These are phyloP conservation scores for Theretra japonica DNA, from an alignment of 2,888 invertebrate species.

Conservation along the genomic window DNA sequence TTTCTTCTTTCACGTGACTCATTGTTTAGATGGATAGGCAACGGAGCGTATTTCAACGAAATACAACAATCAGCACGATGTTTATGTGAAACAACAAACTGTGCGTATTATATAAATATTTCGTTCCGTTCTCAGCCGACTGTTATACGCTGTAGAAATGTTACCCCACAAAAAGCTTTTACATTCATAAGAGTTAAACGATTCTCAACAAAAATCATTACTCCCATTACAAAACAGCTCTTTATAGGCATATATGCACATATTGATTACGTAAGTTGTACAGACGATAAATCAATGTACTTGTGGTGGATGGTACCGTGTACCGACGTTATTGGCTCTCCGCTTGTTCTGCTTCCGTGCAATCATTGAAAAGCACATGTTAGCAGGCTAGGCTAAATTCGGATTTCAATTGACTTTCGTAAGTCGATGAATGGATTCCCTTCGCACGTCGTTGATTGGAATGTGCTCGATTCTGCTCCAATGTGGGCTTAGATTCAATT, in stretches of 20 bases:
- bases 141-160: not conserved
- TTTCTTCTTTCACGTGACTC: slow-evolving; percentile 44
- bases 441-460: slow-evolving; percentile 48
- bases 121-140: slow-evolving; percentile 30
- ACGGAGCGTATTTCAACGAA: slow-evolving; percentile 56
- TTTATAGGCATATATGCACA: not conserved
- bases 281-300: slow-evolving; percentile 16
- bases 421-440: slow-evolving; percentile 70
- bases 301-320: not conserved
- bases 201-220: not conserved
- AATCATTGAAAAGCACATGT: slow-evolving; percentile 40
- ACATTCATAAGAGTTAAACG: not conserved
- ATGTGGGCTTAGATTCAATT: not conserved
- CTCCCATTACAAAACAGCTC: not conserved
- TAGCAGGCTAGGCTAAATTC: slow-evolving; percentile 71
- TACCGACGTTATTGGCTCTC: not conserved
- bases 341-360: slow-evolving; percentile 20
- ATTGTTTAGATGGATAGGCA: slow-evolving; percentile 54
- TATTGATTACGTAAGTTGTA: slow-evolving; percentile 15
- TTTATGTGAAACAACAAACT: slow-evolving; percentile 49
- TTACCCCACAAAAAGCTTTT: not conserved
- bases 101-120: slow-evolving; percentile 44
- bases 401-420: slow-evolving; percentile 76
- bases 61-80: slow-evolving; percentile 55
- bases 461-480: not conserved